Evolutionary conservation across 2,888 invertebrate species (phyloP).

Genomic region (Diplazon laetatorius): DNA sequence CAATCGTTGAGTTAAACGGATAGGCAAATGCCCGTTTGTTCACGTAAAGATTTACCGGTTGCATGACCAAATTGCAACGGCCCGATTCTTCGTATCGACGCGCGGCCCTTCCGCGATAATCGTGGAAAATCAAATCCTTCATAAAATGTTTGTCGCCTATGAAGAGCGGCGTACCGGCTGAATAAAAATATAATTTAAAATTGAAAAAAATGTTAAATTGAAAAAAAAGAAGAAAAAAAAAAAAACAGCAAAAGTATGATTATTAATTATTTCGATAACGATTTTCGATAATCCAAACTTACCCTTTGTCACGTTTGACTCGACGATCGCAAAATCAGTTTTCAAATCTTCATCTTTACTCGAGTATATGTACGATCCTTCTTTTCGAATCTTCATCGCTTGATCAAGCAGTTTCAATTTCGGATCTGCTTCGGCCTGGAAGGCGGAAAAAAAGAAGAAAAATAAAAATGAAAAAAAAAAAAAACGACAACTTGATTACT

Average conservation of each 20-base stretch:
- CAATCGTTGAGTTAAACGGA: constrained; percentile 85
- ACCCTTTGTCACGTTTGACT: too few species aligned
- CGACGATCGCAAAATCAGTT: too few species aligned
- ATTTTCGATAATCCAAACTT: too few species aligned
- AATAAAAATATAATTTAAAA: not conserved
- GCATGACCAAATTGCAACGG: constrained; percentile 91
- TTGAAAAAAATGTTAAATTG: too few species aligned
- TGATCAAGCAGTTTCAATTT: too few species aligned
- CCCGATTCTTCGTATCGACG: constrained; percentile 85
- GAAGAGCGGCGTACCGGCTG: constrained; percentile 66
- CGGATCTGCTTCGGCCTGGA: too few species aligned
- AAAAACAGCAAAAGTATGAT: too few species aligned
- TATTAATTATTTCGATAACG: too few species aligned
- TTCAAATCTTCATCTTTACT: too few species aligned
- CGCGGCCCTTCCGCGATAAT: constrained; percentile 87
- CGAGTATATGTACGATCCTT: too few species aligned
- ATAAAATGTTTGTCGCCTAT: constrained; percentile 89
- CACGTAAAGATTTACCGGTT: constrained; percentile 87
- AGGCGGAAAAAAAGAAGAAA: not conserved
- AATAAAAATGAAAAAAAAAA: not conserved
- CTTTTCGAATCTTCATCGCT: too few species aligned
- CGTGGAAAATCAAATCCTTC: constrained; percentile 87
- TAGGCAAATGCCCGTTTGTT: constrained; percentile 90
- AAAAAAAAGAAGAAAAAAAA: too few species aligned
- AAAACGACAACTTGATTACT: not conserved